Percentiles rank a stretch among this genome's conserved stretches.
phyloP scores from a whole-genome alignment of 1,140 invertebrate genomes.

The Cyclina sinensis region DNA sequence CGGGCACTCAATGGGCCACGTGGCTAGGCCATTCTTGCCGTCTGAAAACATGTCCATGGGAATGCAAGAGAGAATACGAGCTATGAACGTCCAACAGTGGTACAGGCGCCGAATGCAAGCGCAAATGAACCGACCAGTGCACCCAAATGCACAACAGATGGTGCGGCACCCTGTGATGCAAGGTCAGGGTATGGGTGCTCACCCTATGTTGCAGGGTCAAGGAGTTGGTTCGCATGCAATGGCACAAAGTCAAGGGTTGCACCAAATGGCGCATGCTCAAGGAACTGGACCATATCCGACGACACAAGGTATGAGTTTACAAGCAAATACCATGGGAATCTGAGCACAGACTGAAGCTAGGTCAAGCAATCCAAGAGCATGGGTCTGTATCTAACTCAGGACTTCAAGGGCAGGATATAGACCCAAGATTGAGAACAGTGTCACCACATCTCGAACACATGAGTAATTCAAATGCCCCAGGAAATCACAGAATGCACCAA shows the following conservation, averaged over 20 bases:
- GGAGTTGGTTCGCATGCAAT: not conserved
- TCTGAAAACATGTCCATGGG: not conserved
- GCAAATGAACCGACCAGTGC: conserved; percentile 9
- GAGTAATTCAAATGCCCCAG: not conserved
- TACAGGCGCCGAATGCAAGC: conserved; percentile 37
- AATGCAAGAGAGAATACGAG: conserved; percentile 28
- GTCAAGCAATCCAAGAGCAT: not conserved
- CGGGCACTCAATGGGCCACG: not conserved
- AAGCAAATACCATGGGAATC: not conserved
- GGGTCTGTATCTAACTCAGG: not conserved
- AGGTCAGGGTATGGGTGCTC: not conserved
- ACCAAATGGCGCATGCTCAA: not conserved
- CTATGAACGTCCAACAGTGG: conserved; percentile 43
- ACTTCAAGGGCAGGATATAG: not conserved
- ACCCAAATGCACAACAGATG: not conserved
- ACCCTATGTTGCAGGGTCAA: not conserved
- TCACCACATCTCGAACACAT: not conserved
- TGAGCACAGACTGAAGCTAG: not conserved
- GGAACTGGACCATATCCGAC: not conserved
- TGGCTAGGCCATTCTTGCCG: not conserved
- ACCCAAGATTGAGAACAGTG: not conserved
- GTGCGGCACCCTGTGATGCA: not conserved
- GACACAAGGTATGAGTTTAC: not conserved
- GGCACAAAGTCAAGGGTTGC: not conserved
- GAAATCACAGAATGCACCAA: not conserved